A percentile compares a stretch with the other conserved stretches of the same genome.
Evolutionary conservation across 2,797 vertebrate species (phyloP).

Genomic region (Chiroxiphia lanceolata): DNA sequence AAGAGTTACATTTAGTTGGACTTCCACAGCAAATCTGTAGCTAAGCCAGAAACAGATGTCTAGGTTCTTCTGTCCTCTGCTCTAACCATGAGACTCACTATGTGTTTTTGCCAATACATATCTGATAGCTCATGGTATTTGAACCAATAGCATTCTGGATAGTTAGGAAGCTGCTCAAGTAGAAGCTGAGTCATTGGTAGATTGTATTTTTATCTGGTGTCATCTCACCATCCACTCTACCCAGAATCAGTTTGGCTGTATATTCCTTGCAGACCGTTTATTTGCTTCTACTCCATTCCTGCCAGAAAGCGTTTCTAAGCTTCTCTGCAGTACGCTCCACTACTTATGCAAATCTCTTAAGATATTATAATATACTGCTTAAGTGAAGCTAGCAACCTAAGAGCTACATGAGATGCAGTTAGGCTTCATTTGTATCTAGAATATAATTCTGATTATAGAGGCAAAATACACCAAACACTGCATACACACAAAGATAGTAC

Average conservation of each 20-base stretch:
- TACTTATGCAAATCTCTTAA: neutral
- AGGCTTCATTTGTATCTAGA: neutral
- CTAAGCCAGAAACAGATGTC: neutral
- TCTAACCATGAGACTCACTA: neutral
- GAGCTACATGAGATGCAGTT: neutral
- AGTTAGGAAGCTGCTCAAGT: neutral
- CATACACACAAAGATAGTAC: neutral
- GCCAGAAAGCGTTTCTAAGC: neutral
- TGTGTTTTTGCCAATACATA: neutral
- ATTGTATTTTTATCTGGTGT: slow-evolving; percentile 10
- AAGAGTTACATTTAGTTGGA: neutral
- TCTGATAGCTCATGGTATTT: neutral
- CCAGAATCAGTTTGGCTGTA: neutral
- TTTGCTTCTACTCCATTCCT: neutral
- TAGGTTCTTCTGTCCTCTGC: neutral
- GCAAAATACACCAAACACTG: neutral
- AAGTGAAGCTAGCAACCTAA: neutral
- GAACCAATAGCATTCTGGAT: neutral
- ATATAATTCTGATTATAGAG: neutral
- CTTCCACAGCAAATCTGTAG: neutral
- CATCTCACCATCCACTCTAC: neutral
- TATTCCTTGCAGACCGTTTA: neutral
- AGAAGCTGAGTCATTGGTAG: neutral
- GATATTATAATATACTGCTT: neutral
- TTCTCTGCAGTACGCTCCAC: neutral